Evolutionary conservation across 2,797 vertebrate species (phyloP).

Genomic region (Argya squamiceps): DNA sequence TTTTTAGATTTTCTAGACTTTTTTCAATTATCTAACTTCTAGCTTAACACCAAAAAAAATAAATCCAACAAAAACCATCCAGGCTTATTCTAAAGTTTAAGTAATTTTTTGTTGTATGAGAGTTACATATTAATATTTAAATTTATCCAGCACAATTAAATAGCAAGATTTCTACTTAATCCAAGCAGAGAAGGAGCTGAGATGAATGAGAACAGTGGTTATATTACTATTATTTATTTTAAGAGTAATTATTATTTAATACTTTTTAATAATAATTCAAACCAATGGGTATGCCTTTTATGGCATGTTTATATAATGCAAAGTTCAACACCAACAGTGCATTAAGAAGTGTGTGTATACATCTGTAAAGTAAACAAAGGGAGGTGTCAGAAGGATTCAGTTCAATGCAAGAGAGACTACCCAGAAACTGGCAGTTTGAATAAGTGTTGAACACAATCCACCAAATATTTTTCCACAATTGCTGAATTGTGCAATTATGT

Average conservation of each 20-base stretch:
- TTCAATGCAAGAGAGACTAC: neutral
- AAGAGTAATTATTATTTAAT: neutral
- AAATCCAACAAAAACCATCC: neutral
- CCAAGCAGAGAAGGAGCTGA: neutral
- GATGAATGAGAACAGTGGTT: neutral
- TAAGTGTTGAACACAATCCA: neutral
- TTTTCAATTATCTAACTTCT: neutral
- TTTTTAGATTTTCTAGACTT: neutral
- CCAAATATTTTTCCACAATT: neutral
- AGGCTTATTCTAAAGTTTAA: neutral
- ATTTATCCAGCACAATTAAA: neutral
- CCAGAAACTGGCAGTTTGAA: neutral
- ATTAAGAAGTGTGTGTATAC: neutral
- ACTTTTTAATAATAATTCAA: neutral
- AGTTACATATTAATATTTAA: neutral
- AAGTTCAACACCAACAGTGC: neutral
- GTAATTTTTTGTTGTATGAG: rapidly evolving
- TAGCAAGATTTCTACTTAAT: neutral
- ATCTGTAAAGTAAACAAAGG: neutral
- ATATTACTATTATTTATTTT: neutral
- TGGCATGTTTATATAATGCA: neutral
- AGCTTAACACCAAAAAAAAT: neutral
- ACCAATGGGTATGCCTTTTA: neutral
- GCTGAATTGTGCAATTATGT: neutral
- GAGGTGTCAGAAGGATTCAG: neutral